Evolutionary conservation across 2,888 invertebrate species (phyloP).

Genomic region (Caradrina kadenii): DNA sequence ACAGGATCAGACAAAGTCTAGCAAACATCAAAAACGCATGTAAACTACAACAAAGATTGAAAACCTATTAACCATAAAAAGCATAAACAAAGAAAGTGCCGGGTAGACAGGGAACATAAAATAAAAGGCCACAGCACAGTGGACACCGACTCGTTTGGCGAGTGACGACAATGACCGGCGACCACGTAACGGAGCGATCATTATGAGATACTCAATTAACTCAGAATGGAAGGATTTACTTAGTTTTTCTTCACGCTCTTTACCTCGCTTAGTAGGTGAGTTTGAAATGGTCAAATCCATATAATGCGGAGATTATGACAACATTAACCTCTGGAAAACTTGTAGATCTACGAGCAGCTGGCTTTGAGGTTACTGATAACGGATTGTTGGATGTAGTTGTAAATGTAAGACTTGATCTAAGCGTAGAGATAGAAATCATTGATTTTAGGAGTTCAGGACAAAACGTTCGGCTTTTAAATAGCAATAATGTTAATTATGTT

Average conservation of each 20-base stretch:
- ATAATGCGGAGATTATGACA: background rate
- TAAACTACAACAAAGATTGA: constrained; percentile 37
- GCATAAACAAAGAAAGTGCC: constrained; percentile 70
- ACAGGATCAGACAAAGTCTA: background rate
- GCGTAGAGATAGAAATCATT: background rate
- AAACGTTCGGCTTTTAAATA: background rate
- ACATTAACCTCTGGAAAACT: background rate
- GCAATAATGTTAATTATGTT: background rate
- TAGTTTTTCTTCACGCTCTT: constrained; percentile 59
- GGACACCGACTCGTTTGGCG: constrained; percentile 71
- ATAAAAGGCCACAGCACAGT: constrained; percentile 66
- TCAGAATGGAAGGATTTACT: constrained; percentile 59
- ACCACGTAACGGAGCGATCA: constrained; percentile 71
- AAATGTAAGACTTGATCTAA: background rate
- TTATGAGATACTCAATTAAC: constrained; percentile 68
- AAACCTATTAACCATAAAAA: constrained; percentile 63
- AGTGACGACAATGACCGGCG: constrained; percentile 69
- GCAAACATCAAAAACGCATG: constrained; percentile 19
- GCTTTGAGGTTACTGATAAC: background rate
- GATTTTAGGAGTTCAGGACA: background rate
- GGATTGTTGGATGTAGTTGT: background rate
- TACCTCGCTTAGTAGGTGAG: constrained; percentile 33
- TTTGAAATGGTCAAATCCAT: constrained; percentile 19
- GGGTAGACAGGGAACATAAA: constrained; percentile 61
- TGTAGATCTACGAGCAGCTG: background rate